These are phyloP conservation scores for Uropetala carovei DNA, from an alignment of 2,888 invertebrate species.

Conservation along the genomic window DNA sequence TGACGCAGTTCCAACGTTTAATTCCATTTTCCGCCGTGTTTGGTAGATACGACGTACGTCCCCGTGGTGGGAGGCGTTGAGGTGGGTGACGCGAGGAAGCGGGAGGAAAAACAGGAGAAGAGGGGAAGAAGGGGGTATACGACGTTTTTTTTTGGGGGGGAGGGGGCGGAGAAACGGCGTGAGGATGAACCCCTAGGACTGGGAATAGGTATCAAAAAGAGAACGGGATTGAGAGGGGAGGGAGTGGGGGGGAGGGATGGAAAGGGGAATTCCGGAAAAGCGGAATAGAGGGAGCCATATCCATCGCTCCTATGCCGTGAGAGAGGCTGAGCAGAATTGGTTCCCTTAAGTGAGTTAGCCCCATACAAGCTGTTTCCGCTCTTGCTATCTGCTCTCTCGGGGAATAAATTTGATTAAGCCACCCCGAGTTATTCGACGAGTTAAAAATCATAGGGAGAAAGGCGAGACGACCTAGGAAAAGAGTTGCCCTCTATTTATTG, in stretches of 20 bases:
- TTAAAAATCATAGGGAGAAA: constrained; percentile 43
- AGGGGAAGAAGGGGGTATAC: not conserved
- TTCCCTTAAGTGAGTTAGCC: constrained; percentile 55
- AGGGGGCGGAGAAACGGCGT: not conserved
- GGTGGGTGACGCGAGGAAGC: not conserved
- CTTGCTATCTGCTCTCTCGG: constrained; percentile 5
- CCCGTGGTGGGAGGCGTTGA: not conserved
- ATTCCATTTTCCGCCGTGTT: constrained; percentile 44
- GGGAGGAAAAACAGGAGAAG: not conserved
- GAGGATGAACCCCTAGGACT: not conserved
- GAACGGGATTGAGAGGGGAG: not conserved
- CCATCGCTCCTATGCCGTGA: not conserved
- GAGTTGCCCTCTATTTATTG: not conserved
- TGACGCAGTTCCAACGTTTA: constrained; percentile 42
- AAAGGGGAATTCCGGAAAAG: not conserved
- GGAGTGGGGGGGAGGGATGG: constrained; percentile 5
- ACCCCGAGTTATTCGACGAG: constrained; percentile 30
- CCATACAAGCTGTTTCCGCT: constrained; percentile 45
- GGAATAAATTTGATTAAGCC: constrained; percentile 54
- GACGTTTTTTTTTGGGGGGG: not conserved
- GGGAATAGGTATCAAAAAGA: not conserved
- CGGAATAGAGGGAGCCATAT: too few species aligned
- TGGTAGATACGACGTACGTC: not conserved
- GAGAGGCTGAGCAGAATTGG: constrained; percentile 52
- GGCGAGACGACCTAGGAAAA: not conserved